Evolutionary conservation across 2,888 invertebrate species (phyloP).

Genomic region (Penaeus monodon): DNA sequence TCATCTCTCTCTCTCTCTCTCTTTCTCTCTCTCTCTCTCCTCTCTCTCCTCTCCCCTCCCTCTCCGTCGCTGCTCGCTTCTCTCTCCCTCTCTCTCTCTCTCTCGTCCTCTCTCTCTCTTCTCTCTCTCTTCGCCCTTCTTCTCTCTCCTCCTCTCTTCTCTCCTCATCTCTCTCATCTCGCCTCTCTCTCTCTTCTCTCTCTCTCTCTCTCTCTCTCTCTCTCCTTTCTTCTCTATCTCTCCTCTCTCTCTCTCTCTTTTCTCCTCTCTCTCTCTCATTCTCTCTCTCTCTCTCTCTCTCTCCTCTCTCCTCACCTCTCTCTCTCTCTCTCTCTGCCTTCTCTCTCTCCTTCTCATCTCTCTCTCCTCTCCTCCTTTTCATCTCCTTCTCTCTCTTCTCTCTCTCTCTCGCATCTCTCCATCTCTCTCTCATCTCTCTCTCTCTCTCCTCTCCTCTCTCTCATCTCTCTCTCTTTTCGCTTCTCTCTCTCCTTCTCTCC

Average conservation of each 20-base stretch:
- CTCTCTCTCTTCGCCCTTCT: not conserved
- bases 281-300: not conserved
- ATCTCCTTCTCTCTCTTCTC: slow-evolving; percentile 3
- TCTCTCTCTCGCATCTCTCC: not conserved
- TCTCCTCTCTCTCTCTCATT: not conserved
- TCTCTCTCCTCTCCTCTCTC: slow-evolving; percentile 14
- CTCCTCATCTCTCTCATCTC: slow-evolving; percentile 6
- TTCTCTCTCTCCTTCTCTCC: not conserved
- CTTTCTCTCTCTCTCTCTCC: not conserved
- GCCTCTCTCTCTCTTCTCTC: slow-evolving; percentile 4
- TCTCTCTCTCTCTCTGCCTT: too few relatives aligned
- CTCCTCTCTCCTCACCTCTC: not conserved
- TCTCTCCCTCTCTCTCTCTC: not conserved
- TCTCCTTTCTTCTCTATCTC: slow-evolving; percentile 17
- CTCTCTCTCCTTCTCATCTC: too few relatives aligned
- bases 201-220: slow-evolving; percentile 32
- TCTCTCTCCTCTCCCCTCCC: slow-evolving; percentile 4
- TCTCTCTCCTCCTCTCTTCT: not conserved
- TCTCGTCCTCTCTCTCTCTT: not conserved
- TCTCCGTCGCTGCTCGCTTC: not conserved
- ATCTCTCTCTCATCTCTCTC: slow-evolving; percentile 3
- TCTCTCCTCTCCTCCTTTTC: not conserved
- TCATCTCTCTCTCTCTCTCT: not conserved
- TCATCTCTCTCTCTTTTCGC: slow-evolving; percentile 3
- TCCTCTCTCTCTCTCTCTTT: not conserved